These are phyloP conservation scores for Drosophila infuscata DNA, from an alignment of 2,888 invertebrate genomes.

Conservation along the genomic window DNA sequence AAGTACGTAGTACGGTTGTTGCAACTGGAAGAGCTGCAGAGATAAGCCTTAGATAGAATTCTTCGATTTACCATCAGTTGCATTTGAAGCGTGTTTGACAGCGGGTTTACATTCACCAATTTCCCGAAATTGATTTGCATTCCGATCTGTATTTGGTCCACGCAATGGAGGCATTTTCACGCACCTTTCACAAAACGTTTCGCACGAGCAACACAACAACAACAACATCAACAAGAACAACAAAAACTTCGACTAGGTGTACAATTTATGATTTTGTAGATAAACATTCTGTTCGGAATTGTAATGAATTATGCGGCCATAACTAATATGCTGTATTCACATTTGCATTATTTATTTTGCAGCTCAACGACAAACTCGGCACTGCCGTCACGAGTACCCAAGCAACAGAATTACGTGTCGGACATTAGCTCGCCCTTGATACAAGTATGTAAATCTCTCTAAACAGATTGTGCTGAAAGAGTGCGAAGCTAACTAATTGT, in stretches of 20 bases:
- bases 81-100: conserved; percentile 44
- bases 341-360: conserved; percentile 36
- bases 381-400: conserved; percentile 83
- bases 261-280: conserved; percentile 11
- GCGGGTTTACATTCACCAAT: conserved; percentile 4
- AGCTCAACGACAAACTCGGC: conserved; percentile 85
- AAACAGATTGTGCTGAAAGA: not conserved
- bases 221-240: conserved; percentile 51
- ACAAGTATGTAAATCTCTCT: conserved; percentile 75
- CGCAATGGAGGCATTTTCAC: conserved; percentile 65
- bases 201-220: conserved; percentile 40
- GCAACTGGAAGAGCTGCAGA: not conserved
- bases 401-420: conserved; percentile 88
- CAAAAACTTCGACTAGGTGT: conserved; percentile 49
- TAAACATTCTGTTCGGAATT: not conserved
- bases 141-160: not conserved
- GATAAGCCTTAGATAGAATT: conserved; percentile 21
- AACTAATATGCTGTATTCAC: not conserved
- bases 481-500: not conserved
- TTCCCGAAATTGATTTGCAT: not conserved
- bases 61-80: conserved; percentile 24
- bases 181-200: conserved; percentile 67
- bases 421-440: conserved; percentile 96
- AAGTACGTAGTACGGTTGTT: not conserved
- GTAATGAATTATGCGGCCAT: not conserved